Evolutionary conservation across 2,797 vertebrate species (phyloP).

Genomic region (Lagodon rhomboides): DNA sequence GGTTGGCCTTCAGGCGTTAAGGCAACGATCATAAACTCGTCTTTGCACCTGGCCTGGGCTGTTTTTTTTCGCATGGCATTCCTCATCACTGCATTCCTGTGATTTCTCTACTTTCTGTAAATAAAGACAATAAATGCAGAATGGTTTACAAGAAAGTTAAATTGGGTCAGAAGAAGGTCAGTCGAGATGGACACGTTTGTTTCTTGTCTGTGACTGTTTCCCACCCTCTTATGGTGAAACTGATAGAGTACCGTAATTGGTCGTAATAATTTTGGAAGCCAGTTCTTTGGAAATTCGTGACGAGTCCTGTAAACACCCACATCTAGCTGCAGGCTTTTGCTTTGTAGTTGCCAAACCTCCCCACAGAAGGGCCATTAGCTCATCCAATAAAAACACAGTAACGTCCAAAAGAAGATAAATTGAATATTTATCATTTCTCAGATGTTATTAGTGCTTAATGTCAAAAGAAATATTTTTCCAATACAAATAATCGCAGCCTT

Average conservation of each 20-base stretch:
- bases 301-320: not conserved
- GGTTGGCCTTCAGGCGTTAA: not conserved
- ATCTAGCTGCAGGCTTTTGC: not conserved
- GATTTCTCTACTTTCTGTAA: not conserved
- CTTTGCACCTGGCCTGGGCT: not conserved
- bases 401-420: not conserved
- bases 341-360: not conserved
- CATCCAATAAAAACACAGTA: too few relatives aligned
- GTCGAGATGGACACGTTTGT: too few relatives aligned
- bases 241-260: not conserved
- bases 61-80: not conserved
- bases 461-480: not conserved
- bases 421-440: too few relatives aligned
- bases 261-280: fast-evolving
- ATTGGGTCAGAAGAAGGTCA: too few relatives aligned
- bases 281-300: not conserved
- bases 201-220: not conserved
- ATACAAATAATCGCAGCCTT: not conserved
- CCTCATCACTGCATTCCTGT: not conserved
- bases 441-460: not conserved
- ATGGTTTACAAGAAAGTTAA: not conserved
- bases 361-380: fast-evolving
- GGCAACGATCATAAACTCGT: not conserved
- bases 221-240: not conserved
- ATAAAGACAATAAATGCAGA: not conserved